A percentile compares a stretch with the other conserved stretches of the same genome.
phyloP scores from a whole-genome alignment of 2,888 invertebrate species.

The Andrena marginata region DNA sequence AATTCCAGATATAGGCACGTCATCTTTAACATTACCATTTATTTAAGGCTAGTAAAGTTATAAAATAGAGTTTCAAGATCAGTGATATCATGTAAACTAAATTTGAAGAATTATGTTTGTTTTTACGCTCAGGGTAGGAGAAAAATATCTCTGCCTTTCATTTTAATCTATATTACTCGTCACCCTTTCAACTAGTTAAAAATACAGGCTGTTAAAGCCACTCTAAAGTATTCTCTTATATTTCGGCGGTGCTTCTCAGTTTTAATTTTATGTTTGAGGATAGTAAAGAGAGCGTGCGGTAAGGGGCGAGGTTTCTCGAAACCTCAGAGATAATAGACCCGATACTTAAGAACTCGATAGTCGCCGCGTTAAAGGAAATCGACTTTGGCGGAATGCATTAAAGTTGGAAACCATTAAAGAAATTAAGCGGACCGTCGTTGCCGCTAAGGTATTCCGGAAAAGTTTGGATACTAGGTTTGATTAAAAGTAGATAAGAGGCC shows the following conservation, averaged over 20 bases:
- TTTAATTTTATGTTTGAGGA: slow-evolving; percentile 8
- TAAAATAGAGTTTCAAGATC: too few relatives aligned
- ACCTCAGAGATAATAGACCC: slow-evolving; percentile 18
- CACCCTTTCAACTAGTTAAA: too few relatives aligned
- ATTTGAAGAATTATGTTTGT: too few relatives aligned
- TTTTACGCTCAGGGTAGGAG: too few relatives aligned
- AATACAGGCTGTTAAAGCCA: background rate
- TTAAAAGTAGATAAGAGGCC: slow-evolving; percentile 18
- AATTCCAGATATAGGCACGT: background rate
- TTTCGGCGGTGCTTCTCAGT: background rate
- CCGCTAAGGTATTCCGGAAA: slow-evolving; percentile 1
- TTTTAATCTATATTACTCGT: too few relatives aligned
- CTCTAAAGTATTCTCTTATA: background rate
- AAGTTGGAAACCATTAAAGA: slow-evolving; percentile 37
- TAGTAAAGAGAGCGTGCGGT: background rate
- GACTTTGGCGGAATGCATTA: slow-evolving; percentile 33
- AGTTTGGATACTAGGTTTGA: slow-evolving; percentile 25
- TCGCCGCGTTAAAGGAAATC: slow-evolving; percentile 29
- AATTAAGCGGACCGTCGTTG: slow-evolving; percentile 27
- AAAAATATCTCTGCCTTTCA: too few relatives aligned
- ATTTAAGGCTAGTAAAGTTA: too few relatives aligned
- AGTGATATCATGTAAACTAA: too few relatives aligned
- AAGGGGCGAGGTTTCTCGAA: background rate
- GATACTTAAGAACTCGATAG: slow-evolving; percentile 41
- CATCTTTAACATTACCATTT: too few relatives aligned